These are phyloP conservation scores for Steinernema feltiae DNA, from an alignment of 1,140 invertebrate species.

Conservation along the genomic window DNA sequence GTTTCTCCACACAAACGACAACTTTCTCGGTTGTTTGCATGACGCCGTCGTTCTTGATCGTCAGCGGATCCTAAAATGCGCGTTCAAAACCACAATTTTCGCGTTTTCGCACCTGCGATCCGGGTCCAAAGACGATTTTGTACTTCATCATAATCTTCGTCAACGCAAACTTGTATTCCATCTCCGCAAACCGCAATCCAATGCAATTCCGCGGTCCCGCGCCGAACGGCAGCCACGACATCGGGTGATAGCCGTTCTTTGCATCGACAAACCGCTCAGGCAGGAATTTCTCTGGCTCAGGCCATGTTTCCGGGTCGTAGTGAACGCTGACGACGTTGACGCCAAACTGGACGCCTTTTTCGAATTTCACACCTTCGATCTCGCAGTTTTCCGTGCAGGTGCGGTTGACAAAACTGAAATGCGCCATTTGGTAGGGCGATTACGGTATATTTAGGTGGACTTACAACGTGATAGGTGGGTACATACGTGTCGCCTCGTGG, in stretches of 20 bases:
- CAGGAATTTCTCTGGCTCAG: slow-evolving; percentile 54
- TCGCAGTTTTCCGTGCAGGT: slow-evolving; percentile 36
- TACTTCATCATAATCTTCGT: slow-evolving; percentile 50
- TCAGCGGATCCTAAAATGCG: background rate
- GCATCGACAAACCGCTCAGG: slow-evolving; percentile 52
- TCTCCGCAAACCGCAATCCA: slow-evolving; percentile 59
- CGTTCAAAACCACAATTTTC: background rate
- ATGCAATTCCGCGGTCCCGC: slow-evolving; percentile 61
- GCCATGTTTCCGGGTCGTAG: slow-evolving; percentile 50
- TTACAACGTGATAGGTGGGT: slow-evolving; percentile 53
- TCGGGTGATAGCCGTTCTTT: slow-evolving; percentile 41
- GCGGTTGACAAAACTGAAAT: slow-evolving; percentile 25
- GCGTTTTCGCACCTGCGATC: slow-evolving; percentile 37
- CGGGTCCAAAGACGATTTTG: slow-evolving; percentile 34
- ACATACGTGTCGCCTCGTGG: slow-evolving; percentile 59
- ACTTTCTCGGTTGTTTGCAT: background rate
- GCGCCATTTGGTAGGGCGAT: background rate
- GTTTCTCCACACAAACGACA: background rate
- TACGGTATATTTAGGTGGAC: background rate
- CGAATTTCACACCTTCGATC: slow-evolving; percentile 43
- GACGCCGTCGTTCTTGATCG: background rate
- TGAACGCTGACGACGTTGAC: slow-evolving; percentile 52
- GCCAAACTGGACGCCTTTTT: slow-evolving; percentile 43
- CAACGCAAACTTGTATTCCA: slow-evolving; percentile 59
- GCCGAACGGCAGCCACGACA: slow-evolving; percentile 59